Base-by-base conservation (phyloP, 2,113 vertebrate species). In the Zosterops japonicus region DNA sequence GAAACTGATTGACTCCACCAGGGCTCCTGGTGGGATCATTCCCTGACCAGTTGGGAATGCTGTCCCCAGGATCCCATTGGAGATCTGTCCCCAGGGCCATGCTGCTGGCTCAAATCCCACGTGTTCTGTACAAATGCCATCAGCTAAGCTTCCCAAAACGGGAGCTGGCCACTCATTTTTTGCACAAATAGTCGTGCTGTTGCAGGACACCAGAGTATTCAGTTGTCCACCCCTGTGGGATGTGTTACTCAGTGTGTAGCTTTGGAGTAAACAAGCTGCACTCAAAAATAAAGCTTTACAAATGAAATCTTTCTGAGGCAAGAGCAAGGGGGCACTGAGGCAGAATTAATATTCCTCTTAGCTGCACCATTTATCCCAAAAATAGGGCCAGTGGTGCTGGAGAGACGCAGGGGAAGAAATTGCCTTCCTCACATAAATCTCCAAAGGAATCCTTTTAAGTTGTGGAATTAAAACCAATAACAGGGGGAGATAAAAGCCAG, bases 331-430 rank as follows among this genome's bases (percentile, higher is more conserved):
- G 14, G 2, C 39, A 44, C 9, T 8, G 39, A 63, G 76, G 65
- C 52, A 93, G 46, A 78, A 91, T 83, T 83, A 46, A 76, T 61
- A 80, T 78, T 83, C 79, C 25, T 93, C 59, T 68, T 75, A 41
- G 35, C 39, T 41, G 27, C 5, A 2, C 16, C 41, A 65, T 83
- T 84, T 49, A 57, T 92, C 55, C 65, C 56, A 14, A 69, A 50
- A 90, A 70, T 16, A 17, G 9, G 14, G 29, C 41, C 39, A 35
- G 2, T 42, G 33, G 65, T 65, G 36, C 27, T 47, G 50, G 56
- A 17, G 83, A 69, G 44, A 36, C 16, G 20, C 13, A 67, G 59
- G 17, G 39, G 79, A 79, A 94, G 68, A 74, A 90, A 50, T 11
- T 69, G 46, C 33, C 24, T 83, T 63, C 60, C 39, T 76, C 61